Percentiles rank a stretch among this genome's conserved stretches.
phyloP scores from a whole-genome alignment of 2,797 vertebrate species.

The Acipenser oxyrinchus region DNA sequence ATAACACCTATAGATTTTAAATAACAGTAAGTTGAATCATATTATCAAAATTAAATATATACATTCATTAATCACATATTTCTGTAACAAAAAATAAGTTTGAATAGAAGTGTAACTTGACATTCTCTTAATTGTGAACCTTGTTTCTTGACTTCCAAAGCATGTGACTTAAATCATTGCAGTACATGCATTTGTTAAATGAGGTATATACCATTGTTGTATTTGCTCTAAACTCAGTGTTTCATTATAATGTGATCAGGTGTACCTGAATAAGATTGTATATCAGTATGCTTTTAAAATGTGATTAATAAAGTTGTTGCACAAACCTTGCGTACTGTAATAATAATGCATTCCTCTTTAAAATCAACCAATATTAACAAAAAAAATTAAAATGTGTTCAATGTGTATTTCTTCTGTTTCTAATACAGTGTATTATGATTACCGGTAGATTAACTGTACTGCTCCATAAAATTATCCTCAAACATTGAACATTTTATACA shows the following conservation, averaged over 20 bases:
- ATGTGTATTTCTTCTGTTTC: no score
- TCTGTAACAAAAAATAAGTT: constrained; percentile 21
- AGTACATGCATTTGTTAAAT: constrained; percentile 23
- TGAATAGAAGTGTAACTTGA: constrained; percentile 20
- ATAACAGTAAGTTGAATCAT: background rate
- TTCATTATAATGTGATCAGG: constrained; percentile 20
- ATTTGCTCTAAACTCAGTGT: constrained; percentile 21
- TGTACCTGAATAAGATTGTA: constrained; percentile 41
- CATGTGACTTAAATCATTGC: constrained; percentile 37
- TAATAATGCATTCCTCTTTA: no score
- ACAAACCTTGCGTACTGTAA: constrained; percentile 17
- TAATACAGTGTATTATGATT: no score
- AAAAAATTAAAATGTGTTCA: no score
- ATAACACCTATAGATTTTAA: constrained; percentile 15
- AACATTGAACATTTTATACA: no score
- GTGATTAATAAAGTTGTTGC: constrained; percentile 44
- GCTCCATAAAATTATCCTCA: no score
- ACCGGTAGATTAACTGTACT: no score
- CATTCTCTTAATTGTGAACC: constrained; percentile 37
- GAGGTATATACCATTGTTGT: constrained; percentile 25
- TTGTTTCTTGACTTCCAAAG: constrained; percentile 38
- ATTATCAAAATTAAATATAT: constrained; percentile 15
- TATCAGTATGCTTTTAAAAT: constrained; percentile 27
- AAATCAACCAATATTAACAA: no score
- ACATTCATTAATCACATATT: constrained; percentile 9